These are phyloP conservation scores for Scotopteryx bipunctaria DNA, from an alignment of 2,888 invertebrate genomes.

Conservation along the genomic window DNA sequence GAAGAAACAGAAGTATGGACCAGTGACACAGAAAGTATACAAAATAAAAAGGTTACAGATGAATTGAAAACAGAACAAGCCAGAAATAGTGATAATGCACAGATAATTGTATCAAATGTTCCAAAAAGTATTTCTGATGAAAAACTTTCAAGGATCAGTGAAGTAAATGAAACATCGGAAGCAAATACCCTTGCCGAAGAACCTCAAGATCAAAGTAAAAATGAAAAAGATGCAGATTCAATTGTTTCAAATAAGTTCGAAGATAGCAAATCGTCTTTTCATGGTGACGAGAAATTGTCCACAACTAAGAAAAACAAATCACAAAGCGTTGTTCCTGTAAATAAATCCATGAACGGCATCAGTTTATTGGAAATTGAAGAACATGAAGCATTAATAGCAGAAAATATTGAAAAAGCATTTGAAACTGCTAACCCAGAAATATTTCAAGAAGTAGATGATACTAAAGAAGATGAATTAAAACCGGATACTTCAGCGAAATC, in stretches of 20 bases:
- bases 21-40: too few relatives aligned
- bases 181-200: neutral
- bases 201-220: neutral
- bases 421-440: neutral
- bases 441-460: neutral
- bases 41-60: neutral
- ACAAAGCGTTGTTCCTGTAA: too few relatives aligned
- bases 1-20: too few relatives aligned
- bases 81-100: neutral
- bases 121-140: neutral
- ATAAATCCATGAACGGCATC: too few relatives aligned
- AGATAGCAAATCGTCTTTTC: neutral
- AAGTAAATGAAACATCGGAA: constrained; percentile 5
- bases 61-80: neutral
- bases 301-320: too few relatives aligned
- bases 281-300: too few relatives aligned
- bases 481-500: neutral
- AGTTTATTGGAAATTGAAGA: too few relatives aligned
- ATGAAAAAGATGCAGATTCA: neutral
- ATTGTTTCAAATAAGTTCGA: neutral
- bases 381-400: too few relatives aligned
- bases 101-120: neutral
- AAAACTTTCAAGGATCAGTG: constrained; percentile 8
- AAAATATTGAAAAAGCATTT: neutral
- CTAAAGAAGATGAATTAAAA: neutral